Evolutionary conservation across 92 coral and sea anemone species (phyloP), one percentile per base, ranked within the genome.

Genomic region (Umimayanthus kanabou): DNA sequence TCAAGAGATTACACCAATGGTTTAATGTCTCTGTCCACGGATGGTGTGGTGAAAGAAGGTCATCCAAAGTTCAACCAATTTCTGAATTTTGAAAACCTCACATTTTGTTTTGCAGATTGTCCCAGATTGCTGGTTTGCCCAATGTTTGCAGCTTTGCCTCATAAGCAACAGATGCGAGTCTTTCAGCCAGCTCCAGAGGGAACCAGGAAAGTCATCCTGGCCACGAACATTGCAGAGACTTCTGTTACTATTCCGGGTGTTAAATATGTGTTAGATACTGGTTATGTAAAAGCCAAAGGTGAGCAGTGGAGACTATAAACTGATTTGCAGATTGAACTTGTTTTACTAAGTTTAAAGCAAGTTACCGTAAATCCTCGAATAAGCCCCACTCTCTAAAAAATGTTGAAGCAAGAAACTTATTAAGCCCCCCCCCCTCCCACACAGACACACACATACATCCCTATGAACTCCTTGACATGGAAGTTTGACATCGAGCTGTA

Each of bases 221-320:
- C 99, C 29, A 97, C 99, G 26, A 97, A 97, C 93, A 95, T 97
- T 90, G 99, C 99, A 15, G 99, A 97, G 88, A 97, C 99, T 30
- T 97, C 99, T 29, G 93, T 97, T 23, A 97, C 99, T 30, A 97
- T 94, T 80, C 97, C 99, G 37, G 99, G 99, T 20, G 96, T 97
- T 0, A 97, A 97, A 85, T 97, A 97, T 93, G 99, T 97, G 16
- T 80, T 97, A 64, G 99, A 97, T 47, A 94, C 99, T 72, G 99
- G 99, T 73, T 97, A 92, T 90, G 99, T 97, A 7, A 97, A 97
- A 50, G 99, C 98, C n/a, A 97, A 93, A 95, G 99, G 99, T 97
- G 4, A 50, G 90, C 55, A 45, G 29, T 37, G 6, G 16, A 5
- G 4, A 18, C 26, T 67, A 0, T 15, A 28, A 70, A 70, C 61